A percentile compares a stretch with the other conserved stretches of the same genome.
Evolutionary conservation across 1,140 invertebrate species (phyloP).

Genomic region (Cylas formicarius): DNA sequence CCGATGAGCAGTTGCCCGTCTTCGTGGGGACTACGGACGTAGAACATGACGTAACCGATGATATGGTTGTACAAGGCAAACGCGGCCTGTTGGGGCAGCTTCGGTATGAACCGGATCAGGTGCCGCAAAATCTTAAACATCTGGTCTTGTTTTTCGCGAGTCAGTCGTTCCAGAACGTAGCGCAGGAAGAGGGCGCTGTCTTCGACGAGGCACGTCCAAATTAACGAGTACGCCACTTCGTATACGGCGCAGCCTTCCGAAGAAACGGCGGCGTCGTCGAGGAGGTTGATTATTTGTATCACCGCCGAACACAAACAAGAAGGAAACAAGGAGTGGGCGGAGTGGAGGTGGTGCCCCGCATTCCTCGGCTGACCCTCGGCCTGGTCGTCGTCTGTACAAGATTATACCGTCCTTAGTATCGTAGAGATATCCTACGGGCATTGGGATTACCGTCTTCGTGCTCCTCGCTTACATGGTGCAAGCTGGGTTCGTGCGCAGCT

Average conservation of each 20-base stretch:
- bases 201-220: slow-evolving; percentile 97
- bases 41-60: slow-evolving; percentile 99
- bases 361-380: slow-evolving; percentile 60
- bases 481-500: slow-evolving; percentile 91
- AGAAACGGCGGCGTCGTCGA: slow-evolving; percentile 94
- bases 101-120: slow-evolving; percentile 85
- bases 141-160: slow-evolving; percentile 89
- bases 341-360: slow-evolving; percentile 73
- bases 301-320: slow-evolving; percentile 93
- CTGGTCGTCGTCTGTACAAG: slow-evolving; percentile 55
- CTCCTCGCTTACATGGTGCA: slow-evolving; percentile 80
- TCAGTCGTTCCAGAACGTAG: slow-evolving; percentile 92
- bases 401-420: slow-evolving; percentile 8
- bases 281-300: slow-evolving; percentile 85
- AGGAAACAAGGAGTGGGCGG: slow-evolving; percentile 91
- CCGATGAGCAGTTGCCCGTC: slow-evolving; percentile 86
- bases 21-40: slow-evolving; percentile 90
- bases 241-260: slow-evolving; percentile 87
- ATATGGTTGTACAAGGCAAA: slow-evolving; percentile 99
- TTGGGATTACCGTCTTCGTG: slow-evolving; percentile 68
- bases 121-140: slow-evolving; percentile 92
- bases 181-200: slow-evolving; percentile 89
- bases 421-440: not conserved
- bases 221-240: slow-evolving; percentile 79
- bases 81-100: slow-evolving; percentile 93